phyloP scores from a whole-genome alignment of 2,797 vertebrate species.

The Coracias cyanogaster region DNA sequence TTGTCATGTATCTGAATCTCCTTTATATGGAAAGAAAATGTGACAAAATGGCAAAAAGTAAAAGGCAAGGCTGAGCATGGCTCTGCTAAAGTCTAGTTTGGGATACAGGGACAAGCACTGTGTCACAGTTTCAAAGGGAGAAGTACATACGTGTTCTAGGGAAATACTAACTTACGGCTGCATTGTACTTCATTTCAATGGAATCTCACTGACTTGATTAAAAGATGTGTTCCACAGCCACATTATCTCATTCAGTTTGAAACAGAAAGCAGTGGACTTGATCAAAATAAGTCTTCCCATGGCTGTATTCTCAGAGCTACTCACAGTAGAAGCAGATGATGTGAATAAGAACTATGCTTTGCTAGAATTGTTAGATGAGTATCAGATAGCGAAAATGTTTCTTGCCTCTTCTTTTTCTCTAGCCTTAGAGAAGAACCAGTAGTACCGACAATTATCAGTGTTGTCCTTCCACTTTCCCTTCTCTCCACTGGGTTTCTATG shows the following conservation, averaged over 20 bases:
- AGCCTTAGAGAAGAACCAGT: constrained; percentile 34
- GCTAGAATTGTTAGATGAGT: constrained; percentile 50
- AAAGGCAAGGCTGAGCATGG: not conserved
- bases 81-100: constrained; percentile 1
- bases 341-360: constrained; percentile 56
- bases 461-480: not conserved
- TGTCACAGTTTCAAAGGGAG: constrained; percentile 32
- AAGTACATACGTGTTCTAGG: constrained; percentile 34
- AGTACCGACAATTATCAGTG: not conserved
- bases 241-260: constrained; percentile 66
- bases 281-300: constrained; percentile 67
- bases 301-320: constrained; percentile 38
- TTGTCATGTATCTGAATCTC: not conserved
- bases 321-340: constrained; percentile 40
- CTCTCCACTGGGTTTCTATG: not conserved
- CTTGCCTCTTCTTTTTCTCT: constrained; percentile 47
- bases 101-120: not conserved
- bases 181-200: constrained; percentile 48
- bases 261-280: constrained; percentile 52
- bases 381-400: constrained; percentile 53
- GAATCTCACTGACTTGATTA: constrained; percentile 58
- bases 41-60: not conserved
- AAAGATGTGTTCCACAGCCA: constrained; percentile 44
- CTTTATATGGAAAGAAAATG: not conserved
- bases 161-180: constrained; percentile 46